Conservation (phyloP, 2,113 vertebrate genomes). For the Alectura lathami region DNA sequence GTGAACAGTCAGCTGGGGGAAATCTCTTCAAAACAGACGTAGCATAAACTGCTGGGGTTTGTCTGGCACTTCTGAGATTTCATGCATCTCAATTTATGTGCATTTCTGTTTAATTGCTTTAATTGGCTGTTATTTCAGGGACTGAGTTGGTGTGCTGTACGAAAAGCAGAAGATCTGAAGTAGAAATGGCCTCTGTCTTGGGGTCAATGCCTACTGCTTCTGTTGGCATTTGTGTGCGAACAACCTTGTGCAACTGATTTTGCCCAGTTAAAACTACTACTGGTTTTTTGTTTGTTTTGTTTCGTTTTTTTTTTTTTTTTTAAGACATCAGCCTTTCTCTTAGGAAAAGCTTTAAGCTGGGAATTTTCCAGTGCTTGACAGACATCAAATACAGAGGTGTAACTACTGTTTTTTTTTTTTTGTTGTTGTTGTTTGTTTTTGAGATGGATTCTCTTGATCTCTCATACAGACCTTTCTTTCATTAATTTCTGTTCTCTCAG, state of each 20-base stretch:
- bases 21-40: not conserved
- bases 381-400: not conserved
- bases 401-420: not conserved
- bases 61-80: not conserved
- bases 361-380: not conserved
- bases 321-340: not conserved
- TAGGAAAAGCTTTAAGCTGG: not conserved
- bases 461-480: not conserved
- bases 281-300: no score
- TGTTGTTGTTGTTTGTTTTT: no score
- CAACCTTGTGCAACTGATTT: not conserved
- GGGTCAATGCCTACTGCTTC: not conserved
- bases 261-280: not conserved
- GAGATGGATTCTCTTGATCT: not conserved
- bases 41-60: not conserved
- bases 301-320: not conserved
- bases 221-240: not conserved
- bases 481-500: not conserved
- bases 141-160: not conserved
- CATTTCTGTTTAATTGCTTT: not conserved
- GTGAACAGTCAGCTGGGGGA: not conserved
- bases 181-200: not conserved
- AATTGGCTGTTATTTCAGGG: not conserved
- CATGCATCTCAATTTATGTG: accelerated
- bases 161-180: not conserved